phyloP scores from a whole-genome alignment of 1,140 invertebrate species.

The Alviniconcha marisindica region DNA sequence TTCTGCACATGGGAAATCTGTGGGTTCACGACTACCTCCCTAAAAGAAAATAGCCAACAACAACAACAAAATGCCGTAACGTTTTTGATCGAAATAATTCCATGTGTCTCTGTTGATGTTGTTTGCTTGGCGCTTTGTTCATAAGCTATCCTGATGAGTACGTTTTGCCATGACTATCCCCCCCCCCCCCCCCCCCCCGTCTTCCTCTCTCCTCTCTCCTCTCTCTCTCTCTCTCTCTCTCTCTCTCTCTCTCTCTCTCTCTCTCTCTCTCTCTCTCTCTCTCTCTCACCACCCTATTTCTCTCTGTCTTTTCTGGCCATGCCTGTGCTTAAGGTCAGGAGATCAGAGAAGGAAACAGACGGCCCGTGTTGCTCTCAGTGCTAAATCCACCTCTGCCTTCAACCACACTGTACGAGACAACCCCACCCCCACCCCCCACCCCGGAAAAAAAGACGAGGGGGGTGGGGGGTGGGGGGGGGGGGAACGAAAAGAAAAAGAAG shows the following conservation, averaged over 20 bases:
- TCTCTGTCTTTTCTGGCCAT: constrained; percentile 10
- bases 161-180: background rate
- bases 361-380: background rate
- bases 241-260: background rate
- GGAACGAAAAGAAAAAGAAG: background rate
- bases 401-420: no score
- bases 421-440: no score
- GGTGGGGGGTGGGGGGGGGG: no score
- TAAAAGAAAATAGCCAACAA: no score
- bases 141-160: background rate
- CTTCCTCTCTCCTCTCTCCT: background rate
- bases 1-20: no score
- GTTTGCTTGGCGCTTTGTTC: no score
- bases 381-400: background rate
- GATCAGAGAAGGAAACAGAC: background rate
- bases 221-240: background rate
- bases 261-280: background rate
- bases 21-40: no score
- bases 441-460: background rate
- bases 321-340: background rate
- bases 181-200: background rate
- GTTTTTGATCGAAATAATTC: no score
- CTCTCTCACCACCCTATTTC: background rate
- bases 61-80: no score
- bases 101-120: no score